Percentiles rank a stretch among this genome's conserved stretches.
Evolutionary conservation across 2,888 invertebrate genomes (phyloP).

Genomic region (Colletes collaris): DNA sequence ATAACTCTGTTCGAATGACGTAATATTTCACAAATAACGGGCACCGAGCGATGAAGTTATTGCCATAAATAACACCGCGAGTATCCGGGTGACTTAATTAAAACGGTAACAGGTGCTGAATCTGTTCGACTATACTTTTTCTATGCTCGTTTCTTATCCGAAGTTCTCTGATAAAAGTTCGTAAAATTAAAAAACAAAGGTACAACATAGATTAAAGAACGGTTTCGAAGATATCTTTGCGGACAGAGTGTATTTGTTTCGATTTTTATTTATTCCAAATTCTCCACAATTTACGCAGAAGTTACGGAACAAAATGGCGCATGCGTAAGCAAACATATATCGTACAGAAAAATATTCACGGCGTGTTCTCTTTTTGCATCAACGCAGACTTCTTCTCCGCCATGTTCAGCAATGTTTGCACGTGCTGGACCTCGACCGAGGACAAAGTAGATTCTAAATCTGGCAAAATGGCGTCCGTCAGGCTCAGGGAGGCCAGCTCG

Average conservation of each 20-base stretch:
- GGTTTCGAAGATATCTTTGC: too few species aligned
- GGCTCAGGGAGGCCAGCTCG: slow-evolving; percentile 67
- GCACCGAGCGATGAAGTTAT: slow-evolving; percentile 6
- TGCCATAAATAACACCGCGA: slow-evolving; percentile 26
- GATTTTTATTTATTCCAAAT: too few species aligned
- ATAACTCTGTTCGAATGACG: neutral
- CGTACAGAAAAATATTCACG: neutral
- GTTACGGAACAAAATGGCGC: too few species aligned
- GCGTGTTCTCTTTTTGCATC: neutral
- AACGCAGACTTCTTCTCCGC: slow-evolving; percentile 58
- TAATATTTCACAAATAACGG: slow-evolving; percentile 21
- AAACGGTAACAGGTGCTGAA: slow-evolving; percentile 37
- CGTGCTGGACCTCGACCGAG: slow-evolving; percentile 62
- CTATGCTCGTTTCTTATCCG: neutral
- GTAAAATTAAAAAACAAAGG: neutral
- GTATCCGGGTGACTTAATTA: slow-evolving; percentile 32
- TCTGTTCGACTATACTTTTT: slow-evolving; percentile 2
- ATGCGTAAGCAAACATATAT: neutral
- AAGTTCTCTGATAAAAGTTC: neutral
- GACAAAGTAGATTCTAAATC: slow-evolving; percentile 61
- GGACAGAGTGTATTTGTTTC: too few species aligned
- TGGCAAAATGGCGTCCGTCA: slow-evolving; percentile 70
- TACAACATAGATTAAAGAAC: too few species aligned
- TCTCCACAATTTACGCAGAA: too few species aligned
- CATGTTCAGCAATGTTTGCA: slow-evolving; percentile 62